These are phyloP conservation scores for Sciurus niger DNA, from an alignment of 2,113 vertebrate genomes.

Conservation along the genomic window DNA sequence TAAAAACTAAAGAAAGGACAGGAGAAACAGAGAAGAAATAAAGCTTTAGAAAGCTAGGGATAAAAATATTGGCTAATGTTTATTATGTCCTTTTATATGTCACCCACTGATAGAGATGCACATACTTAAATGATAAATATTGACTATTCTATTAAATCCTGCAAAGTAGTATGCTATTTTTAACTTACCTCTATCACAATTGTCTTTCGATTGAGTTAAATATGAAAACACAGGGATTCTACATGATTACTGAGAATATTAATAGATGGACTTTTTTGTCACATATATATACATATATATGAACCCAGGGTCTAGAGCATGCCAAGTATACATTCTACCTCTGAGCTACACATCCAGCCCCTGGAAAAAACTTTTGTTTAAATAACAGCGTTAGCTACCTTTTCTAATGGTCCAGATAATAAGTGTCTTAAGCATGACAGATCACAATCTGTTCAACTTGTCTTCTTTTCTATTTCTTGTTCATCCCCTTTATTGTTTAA, in stretches of 20 bases:
- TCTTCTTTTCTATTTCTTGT: neutral
- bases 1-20: neutral
- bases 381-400: neutral
- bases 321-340: neutral
- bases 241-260: neutral
- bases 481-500: neutral
- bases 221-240: neutral
- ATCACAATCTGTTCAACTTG: neutral
- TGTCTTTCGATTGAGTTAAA: neutral
- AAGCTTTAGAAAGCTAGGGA: neutral
- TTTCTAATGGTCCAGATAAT: neutral
- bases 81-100: neutral
- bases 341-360: neutral
- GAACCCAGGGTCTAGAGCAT: neutral
- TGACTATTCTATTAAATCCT: neutral
- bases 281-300: too few relatives aligned
- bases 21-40: neutral
- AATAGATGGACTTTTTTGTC: neutral
- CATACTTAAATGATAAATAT: neutral
- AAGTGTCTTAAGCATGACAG: neutral
- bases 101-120: neutral
- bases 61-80: slow-evolving; percentile 3
- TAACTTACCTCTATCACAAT: neutral
- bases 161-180: neutral
- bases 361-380: neutral